Evolutionary conservation across 2,113 vertebrate genomes (phyloP), one percentile per base, ranked within the genome.

Genomic region (Osmerus eperlanus): DNA sequence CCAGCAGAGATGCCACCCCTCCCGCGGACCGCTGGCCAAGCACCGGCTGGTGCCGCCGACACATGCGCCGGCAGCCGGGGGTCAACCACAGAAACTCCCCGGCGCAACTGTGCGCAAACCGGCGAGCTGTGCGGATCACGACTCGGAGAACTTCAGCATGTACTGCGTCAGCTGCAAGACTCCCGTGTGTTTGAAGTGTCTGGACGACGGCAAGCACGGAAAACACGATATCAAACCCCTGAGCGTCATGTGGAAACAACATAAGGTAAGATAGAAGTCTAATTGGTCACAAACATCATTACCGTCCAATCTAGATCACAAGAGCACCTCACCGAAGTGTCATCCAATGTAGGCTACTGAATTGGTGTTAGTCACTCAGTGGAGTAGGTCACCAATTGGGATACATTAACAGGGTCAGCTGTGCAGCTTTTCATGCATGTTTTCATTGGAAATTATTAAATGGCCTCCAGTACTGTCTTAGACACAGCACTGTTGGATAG

Each of bases 81-180:
- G 81, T 12, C 59, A 84, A n/a, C 52, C 3, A 68, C 88, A 74
- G 73, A 84, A 75, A 76, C 85, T 87, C 65, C 81, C 84, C 0
- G 77, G 51, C 4, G 74, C 82, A 0, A 77, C 89, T 63, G 85
- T 89, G 12, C 91, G 95, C 73, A 95, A 94, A 79, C 82, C 87
- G 58, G 90, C 95, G 29, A 96, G 94, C 0, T 98, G 97, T 81
- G 86, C 92, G 0, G 96, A 98, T 13, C 97, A 99, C 74, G 96
- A 99, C n/a, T 85, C 93, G 89, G 96, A 99, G 89, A 95, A 94
- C 91, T 94, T 96, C 88, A 96, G 90, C 89, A 94, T 95, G 94
- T 98, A 95, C 88, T 99, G 97, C 83, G 89, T 87, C 84, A 92
- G 88, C 92, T 99, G 97, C 92, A 90, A 82, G 59, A 84, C 81